Evolutionary conservation across 1,140 invertebrate species (phyloP), one percentile per base, ranked within the genome.

Genomic region (Caenorhabditis briggsae): DNA sequence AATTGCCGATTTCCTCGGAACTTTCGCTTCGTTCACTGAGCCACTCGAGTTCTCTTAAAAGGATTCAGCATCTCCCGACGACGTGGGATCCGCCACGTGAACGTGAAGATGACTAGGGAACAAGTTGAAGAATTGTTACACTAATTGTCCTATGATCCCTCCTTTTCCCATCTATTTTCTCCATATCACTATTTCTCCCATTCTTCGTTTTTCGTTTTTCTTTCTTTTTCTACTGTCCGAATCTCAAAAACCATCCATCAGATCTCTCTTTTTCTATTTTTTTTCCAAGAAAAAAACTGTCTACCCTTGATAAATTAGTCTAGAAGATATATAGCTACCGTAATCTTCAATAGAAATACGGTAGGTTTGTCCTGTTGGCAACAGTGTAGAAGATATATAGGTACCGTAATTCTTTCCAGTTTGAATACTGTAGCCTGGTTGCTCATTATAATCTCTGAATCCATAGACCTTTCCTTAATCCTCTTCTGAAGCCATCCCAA

Each of bases 61-160:
- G 18, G n/a, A 18, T 58, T n/a, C 56, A 1, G 16, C 20, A 18
- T 20, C 56, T 58, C 11, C 33, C 33, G 33, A 33, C 33, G 33
- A 33, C 33, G 33, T 33, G 33, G 33, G 3, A 3, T 33, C 33
- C 3, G 33, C 20, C 59, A 70, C 46, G 64, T 43, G 64, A 70
- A 70, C 64, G 64, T 70, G 64, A 70, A 70, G 64, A 70, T 43
- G 23, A 9, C 20, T 11, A 33, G 23, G 33, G 70, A 78, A 78
- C 70, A 78, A 78, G 70, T 78, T 78, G 70, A 50, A 50, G 46
- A 78, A 61, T 61, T 78, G 64, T 78, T 78, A 78, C 70, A 43
- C 46, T 23, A n/a, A 5, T 23, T 53, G 11, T 33, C 59, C 14
- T 25, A 33, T 33, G 33, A 33, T 33, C 33, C 33, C 33, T 33